Base-by-base conservation (phyloP, 2,113 vertebrate genomes). In the Rhinolophus sinicus region DNA sequence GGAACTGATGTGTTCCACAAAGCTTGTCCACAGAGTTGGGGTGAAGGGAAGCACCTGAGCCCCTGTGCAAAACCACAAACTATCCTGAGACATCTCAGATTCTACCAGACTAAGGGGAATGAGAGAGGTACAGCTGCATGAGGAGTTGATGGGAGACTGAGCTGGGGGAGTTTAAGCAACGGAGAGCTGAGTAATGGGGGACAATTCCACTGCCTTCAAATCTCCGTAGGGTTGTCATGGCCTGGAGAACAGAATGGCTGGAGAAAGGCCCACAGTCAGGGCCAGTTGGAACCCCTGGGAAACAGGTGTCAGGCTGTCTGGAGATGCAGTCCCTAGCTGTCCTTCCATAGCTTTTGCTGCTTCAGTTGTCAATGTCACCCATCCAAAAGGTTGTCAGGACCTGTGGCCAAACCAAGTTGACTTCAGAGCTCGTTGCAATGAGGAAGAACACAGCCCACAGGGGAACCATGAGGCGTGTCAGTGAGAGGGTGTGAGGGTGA, bases 21-120 rank as follows among this genome's bases (percentile, higher is more conserved):
- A 47, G 8, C 54, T 85, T 52, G 15, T 65, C 93, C 73, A 80
- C 33, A 82, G 58, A 88, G 50, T 80, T n/a, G 56, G 26, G 35
- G 56, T 22, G 44, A 85, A 95, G 69, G 64, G 38, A 94, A 93
- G 96, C 16, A 56, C 35, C 35, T 26, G 19, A n/a, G 18, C 33
- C n/a, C 6, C 60, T 93, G 58, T 44, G 83, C 56, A 40, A 80
- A 70, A 84, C 52, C 33, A 9, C 10, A 18, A 69, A 69, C 22
- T 30, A 18, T 18, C 6, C 35, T 44, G 64, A 18, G 12, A 73
- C 72, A 80, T n/a, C 18, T 77, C 58, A 47, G 50, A 26, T 82
- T 77, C 65, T 14, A 62, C 28, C 8, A 87, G 60, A 47, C 21
- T 33, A 9, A n/a, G 8, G 5, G 11, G 19, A 73, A 70, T 14